phyloP scores from a whole-genome alignment of 2,113 vertebrate genomes.

The Antechinus stuartii region DNA sequence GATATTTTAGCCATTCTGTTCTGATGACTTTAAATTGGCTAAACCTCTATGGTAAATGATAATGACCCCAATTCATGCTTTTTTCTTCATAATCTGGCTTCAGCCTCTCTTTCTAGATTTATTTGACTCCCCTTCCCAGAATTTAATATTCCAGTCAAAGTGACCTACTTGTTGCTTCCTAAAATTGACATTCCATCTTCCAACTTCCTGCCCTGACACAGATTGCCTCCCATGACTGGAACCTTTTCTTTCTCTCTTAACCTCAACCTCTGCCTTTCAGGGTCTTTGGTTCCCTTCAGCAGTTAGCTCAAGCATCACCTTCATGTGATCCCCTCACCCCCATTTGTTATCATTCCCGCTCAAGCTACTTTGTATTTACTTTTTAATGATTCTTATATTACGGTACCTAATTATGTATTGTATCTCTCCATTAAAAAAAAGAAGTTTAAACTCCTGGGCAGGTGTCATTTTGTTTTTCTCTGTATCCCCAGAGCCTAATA shows the following conservation, averaged over 20 bases:
- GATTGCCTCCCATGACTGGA: background rate
- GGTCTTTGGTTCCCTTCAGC: background rate
- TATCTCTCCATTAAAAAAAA: background rate
- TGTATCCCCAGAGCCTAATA: background rate
- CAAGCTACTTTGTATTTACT: background rate
- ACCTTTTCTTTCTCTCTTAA: background rate
- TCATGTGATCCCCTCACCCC: background rate
- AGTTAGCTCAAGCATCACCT: background rate
- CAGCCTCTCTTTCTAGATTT: background rate
- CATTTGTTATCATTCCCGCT: background rate
- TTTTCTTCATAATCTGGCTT: background rate
- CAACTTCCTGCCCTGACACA: background rate
- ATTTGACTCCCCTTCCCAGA: background rate
- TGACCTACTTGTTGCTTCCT: background rate
- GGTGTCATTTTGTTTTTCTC: background rate
- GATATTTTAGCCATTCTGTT: background rate
- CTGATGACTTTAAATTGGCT: background rate
- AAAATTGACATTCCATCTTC: background rate
- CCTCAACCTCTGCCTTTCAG: background rate
- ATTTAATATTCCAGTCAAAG: background rate
- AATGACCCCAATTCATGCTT: background rate
- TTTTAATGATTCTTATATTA: background rate
- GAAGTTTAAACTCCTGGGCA: background rate
- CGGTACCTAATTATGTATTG: background rate
- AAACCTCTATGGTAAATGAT: background rate